Percentiles rank a stretch among this genome's conserved stretches.
Evolutionary conservation across 2,888 invertebrate species (phyloP).

Genomic region (Psylliodes chrysocephalus): DNA sequence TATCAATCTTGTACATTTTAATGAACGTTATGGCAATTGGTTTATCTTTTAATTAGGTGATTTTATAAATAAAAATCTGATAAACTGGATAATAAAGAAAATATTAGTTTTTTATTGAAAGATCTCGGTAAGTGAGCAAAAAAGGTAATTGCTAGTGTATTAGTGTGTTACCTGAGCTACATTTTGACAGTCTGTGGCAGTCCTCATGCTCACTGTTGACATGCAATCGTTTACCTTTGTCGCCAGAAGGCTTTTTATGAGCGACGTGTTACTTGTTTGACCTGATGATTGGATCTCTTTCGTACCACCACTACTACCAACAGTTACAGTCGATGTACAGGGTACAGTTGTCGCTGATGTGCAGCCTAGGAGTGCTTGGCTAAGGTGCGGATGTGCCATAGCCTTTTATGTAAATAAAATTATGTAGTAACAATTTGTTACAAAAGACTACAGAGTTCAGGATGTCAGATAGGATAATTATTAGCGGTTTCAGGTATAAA

Average conservation of each 20-base stretch:
- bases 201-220: constrained; percentile 64
- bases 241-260: constrained; percentile 93
- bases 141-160: constrained; percentile 46
- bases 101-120: constrained; percentile 13
- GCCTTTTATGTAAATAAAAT: constrained; percentile 60
- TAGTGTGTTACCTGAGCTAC: constrained; percentile 66
- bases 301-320: constrained; percentile 11
- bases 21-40: no score
- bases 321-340: constrained; percentile 29
- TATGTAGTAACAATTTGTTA: no score
- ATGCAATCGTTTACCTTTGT: constrained; percentile 83
- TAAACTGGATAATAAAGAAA: background rate
- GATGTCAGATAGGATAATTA: no score
- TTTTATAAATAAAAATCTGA: background rate
- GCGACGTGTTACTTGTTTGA: constrained; percentile 76
- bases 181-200: constrained; percentile 67
- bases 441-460: no score
- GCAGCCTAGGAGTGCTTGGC: constrained; percentile 68
- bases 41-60: no score
- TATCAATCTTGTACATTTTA: no score
- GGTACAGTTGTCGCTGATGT: constrained; percentile 44
- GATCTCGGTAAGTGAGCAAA: constrained; percentile 9
- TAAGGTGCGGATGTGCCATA: constrained; percentile 71
- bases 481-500: no score
- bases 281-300: constrained; percentile 54